phyloP scores from a whole-genome alignment of 2,888 invertebrate genomes.

The Papilio elwesi region DNA sequence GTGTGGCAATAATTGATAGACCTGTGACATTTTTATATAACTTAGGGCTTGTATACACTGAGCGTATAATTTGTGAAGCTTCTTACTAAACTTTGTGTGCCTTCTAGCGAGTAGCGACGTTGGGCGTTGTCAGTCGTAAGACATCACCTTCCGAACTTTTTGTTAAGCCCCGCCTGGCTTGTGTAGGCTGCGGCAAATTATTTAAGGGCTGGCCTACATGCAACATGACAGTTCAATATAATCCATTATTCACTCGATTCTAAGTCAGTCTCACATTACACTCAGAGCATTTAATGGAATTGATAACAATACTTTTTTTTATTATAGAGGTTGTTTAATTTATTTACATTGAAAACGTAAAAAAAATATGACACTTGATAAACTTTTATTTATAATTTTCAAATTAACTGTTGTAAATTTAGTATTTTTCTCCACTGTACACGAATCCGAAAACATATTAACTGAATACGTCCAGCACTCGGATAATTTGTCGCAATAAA shows the following conservation, averaged over 20 bases:
- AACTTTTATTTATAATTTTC: too few relatives aligned
- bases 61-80: slow-evolving; percentile 77
- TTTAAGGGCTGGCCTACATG: neutral
- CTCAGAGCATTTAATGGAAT: too few relatives aligned
- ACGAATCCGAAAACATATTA: too few relatives aligned
- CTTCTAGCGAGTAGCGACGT: slow-evolving; percentile 83
- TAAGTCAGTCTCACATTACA: too few relatives aligned
- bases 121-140: slow-evolving; percentile 78
- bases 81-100: slow-evolving; percentile 84
- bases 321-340: too few relatives aligned
- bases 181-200: neutral
- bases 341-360: too few relatives aligned
- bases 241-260: too few relatives aligned
- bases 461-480: slow-evolving; percentile 47
- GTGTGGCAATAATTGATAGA: slow-evolving; percentile 46
- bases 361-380: too few relatives aligned
- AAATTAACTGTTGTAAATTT: too few relatives aligned
- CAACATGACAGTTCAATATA: neutral
- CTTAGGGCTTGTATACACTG: slow-evolving; percentile 49
- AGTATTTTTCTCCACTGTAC: too few relatives aligned
- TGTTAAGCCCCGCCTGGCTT: slow-evolving; percentile 6
- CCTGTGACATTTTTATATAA: slow-evolving; percentile 43
- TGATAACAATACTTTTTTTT: too few relatives aligned
- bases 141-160: slow-evolving; percentile 63
- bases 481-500: neutral